Evolutionary conservation across 2,888 invertebrate genomes (phyloP), one percentile per base, ranked within the genome.

Genomic region (Ferrisia virgata): DNA sequence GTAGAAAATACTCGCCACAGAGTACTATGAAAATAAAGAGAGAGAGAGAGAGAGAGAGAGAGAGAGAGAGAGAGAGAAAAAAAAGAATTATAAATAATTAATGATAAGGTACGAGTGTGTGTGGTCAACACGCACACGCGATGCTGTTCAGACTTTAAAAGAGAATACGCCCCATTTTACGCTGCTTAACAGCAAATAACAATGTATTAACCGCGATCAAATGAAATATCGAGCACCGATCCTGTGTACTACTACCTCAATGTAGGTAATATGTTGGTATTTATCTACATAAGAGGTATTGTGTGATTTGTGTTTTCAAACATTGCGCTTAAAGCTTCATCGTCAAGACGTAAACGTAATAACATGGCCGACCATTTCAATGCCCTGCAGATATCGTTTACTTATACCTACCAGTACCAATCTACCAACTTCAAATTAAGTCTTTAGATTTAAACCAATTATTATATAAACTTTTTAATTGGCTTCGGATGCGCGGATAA

Each of bases 101-200:
- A 33, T 69, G 69, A 69, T 69, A 69, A 13, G 39, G 18, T 79
- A 8, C 53, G 31, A 33, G 18, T 53, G 80, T 80, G 80, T 80
- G 80, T 80, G 80, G 80, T 53, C 80, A 53, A 80, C 80, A 80
- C 80, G 47, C 80, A 80, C 80, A 80, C 80, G 47, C 80, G 80
- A 80, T 80, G 43, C 28, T 43, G n/a, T 28, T 43, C 28, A 53
- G n/a, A 53, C 22, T 25, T 47, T 80, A 13, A 15, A 18, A 53
- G n/a, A 43, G 22, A 13, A 53, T 53, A 80, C 80, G 80, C 80
- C 80, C 80, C 80, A 18, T 80, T 80, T 80, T 80, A 80, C 80
- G 80, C 53, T 47, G 80, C 47, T 53, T 80, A 31, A 33, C 18
- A 28, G 43, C 5, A 43, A 80, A 80, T 80, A 80, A 80, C 53